Evolutionary conservation across 2,797 vertebrate genomes (phyloP).

Genomic region (Danionella dracula): DNA sequence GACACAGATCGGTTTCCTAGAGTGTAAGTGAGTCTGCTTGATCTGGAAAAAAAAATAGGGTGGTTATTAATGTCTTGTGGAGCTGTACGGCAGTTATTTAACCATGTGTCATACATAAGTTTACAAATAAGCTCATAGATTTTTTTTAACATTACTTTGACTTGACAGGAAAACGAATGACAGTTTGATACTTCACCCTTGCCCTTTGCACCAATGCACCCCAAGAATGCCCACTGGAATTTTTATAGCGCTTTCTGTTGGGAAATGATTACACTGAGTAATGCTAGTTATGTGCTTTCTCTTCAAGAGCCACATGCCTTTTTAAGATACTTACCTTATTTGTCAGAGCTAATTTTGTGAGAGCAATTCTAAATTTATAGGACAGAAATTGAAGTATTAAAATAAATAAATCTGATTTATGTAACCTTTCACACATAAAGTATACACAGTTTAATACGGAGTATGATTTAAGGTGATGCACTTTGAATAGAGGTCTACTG

Average conservation of each 20-base stretch:
- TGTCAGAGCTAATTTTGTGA: constrained; percentile 34
- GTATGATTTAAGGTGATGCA: no score
- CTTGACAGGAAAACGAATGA: constrained; percentile 51
- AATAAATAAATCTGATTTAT: no score
- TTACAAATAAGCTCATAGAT: constrained; percentile 62
- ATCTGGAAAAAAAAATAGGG: neutral
- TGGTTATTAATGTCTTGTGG: constrained; percentile 50
- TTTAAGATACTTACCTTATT: constrained; percentile 43
- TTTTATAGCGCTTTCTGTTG: constrained; percentile 54
- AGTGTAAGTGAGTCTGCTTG: constrained; percentile 1
- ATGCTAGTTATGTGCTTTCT: constrained; percentile 53
- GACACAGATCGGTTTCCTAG: constrained; percentile 24
- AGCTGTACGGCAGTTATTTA: constrained; percentile 51
- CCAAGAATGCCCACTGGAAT: constrained; percentile 51
- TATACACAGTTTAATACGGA: no score
- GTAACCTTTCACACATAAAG: no score
- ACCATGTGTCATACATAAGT: constrained; percentile 47
- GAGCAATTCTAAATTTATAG: neutral
- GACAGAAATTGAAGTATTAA: no score
- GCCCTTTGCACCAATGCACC: constrained; percentile 43
- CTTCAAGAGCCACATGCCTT: constrained; percentile 36
- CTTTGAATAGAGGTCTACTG: no score
- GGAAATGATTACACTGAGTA: constrained; percentile 52
- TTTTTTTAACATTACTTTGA: constrained; percentile 42
- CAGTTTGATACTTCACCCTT: constrained; percentile 35